Evolutionary conservation across 2,113 vertebrate species (phyloP).

Genomic region (Tringa solitaria): DNA sequence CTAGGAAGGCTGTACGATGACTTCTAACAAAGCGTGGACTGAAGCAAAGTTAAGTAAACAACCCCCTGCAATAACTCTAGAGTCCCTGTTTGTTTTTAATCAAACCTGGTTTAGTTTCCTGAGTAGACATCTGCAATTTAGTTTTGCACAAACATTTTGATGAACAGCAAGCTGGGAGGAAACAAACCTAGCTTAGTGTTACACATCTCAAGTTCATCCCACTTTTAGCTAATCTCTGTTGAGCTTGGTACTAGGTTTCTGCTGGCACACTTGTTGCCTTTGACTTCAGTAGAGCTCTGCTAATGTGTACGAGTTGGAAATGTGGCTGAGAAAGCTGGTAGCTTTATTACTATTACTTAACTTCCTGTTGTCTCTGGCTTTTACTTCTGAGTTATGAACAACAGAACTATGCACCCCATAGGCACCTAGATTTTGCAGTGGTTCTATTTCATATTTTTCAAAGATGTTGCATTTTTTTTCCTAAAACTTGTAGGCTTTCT

Average conservation of each 20-base stretch:
- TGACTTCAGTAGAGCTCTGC: neutral
- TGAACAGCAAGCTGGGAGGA: neutral
- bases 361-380: neutral
- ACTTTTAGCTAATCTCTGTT: neutral
- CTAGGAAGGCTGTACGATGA: accelerated
- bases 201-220: neutral
- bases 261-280: neutral
- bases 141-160: neutral
- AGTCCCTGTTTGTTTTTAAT: neutral
- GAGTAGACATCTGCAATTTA: neutral
- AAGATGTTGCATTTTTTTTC: neutral
- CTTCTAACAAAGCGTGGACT: neutral
- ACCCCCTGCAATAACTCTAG: neutral
- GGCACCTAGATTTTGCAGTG: neutral
- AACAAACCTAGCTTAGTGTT: neutral
- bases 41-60: neutral
- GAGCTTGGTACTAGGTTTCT: neutral
- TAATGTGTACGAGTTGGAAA: neutral
- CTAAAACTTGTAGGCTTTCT: neutral
- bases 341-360: neutral
- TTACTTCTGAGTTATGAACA: neutral
- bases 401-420: neutral
- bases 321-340: neutral
- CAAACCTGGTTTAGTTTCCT: neutral
- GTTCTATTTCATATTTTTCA: neutral